Evolutionary conservation across 1,140 invertebrate genomes (phyloP).

Genomic region (Sipha flava): DNA sequence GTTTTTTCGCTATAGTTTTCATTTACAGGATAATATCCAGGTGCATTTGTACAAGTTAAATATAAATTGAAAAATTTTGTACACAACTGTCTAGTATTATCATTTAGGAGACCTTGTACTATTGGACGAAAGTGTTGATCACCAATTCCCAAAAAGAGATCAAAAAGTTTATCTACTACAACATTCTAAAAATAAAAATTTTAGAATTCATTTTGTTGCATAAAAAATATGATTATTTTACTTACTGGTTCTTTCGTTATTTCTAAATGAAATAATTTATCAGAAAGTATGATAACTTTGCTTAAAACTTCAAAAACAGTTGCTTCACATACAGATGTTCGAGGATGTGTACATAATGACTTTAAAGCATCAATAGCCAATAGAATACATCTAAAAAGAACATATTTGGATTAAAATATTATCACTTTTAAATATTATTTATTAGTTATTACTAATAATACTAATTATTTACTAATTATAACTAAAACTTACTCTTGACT

Average conservation of each 20-base stretch:
- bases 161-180: constrained; percentile 49
- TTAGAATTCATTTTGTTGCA: not conserved
- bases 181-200: constrained; percentile 44
- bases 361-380: constrained; percentile 29
- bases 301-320: constrained; percentile 16
- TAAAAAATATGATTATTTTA: not conserved
- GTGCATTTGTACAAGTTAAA: constrained; percentile 65
- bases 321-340: constrained; percentile 12
- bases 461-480: no score
- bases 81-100: constrained; percentile 43
- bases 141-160: constrained; percentile 54
- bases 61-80: constrained; percentile 48
- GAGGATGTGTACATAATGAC: constrained; percentile 17
- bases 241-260: constrained; percentile 1
- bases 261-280: constrained; percentile 27
- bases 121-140: constrained; percentile 58
- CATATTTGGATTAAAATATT: not conserved
- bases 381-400: constrained; percentile 1
- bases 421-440: not conserved
- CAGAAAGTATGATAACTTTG: constrained; percentile 25
- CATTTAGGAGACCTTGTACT: constrained; percentile 47
- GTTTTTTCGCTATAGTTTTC: constrained; percentile 74
- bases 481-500: constrained; percentile 17
- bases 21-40: constrained; percentile 73
- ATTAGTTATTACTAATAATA: no score